Conservation (phyloP, 2,113 vertebrate genomes). For the Cariama cristata region DNA sequence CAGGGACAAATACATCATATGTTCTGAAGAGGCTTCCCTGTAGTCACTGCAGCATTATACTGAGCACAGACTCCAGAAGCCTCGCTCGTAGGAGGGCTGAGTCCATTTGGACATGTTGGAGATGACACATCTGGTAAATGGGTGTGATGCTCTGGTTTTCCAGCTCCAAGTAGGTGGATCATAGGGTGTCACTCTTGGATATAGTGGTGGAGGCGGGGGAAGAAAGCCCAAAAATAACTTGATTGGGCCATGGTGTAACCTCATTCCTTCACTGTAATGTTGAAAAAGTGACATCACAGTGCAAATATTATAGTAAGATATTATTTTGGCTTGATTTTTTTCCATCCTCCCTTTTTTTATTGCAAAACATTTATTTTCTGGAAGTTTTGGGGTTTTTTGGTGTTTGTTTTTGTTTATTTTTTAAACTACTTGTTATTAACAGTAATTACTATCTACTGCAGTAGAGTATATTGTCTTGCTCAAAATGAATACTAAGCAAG, state of each 20-base stretch:
- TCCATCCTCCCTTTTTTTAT: neutral
- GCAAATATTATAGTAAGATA: neutral
- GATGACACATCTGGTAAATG: constrained; percentile 41
- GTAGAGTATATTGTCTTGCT: neutral
- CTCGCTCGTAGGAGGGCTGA: neutral
- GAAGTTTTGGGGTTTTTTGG: neutral
- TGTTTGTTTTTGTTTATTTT: neutral
- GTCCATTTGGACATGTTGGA: neutral
- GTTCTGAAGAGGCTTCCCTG: neutral
- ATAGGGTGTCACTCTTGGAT: neutral
- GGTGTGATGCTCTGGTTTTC: constrained; percentile 7
- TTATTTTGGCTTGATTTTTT: neutral
- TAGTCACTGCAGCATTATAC: neutral
- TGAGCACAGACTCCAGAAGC: neutral
- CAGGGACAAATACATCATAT: neutral
- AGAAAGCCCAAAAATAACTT: neutral
- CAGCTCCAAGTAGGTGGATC: constrained; percentile 29
- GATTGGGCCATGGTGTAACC: neutral
- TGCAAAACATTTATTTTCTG: neutral
- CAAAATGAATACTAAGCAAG: neutral
- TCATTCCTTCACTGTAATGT: neutral
- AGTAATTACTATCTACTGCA: neutral
- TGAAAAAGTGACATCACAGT: neutral
- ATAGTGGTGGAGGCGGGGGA: neutral
- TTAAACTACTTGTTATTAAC: neutral